A percentile compares a stretch with the other conserved stretches of the same genome.
phyloP scores from a whole-genome alignment of 2,113 vertebrate genomes.

The Piaya cayana region DNA sequence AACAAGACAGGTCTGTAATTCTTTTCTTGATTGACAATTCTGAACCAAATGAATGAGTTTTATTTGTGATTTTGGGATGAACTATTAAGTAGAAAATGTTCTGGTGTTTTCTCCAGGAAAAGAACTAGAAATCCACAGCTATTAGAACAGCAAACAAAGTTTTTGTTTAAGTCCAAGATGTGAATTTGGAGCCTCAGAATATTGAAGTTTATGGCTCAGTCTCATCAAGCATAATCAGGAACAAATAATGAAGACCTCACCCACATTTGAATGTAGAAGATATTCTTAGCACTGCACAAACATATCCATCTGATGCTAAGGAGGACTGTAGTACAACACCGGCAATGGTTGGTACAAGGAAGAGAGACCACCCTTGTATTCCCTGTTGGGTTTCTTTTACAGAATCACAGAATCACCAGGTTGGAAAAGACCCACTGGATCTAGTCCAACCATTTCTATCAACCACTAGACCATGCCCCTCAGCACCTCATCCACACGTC shows the following conservation, averaged over 20 bases:
- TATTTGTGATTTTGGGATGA: conserved; percentile 4
- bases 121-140: neutral
- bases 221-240: neutral
- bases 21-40: conserved; percentile 45
- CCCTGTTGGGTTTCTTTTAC: neutral
- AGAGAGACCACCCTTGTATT: neutral
- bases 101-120: neutral
- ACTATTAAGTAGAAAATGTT: conserved; percentile 11
- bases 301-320: neutral
- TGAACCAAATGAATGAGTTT: conserved; percentile 22
- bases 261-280: neutral
- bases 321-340: neutral
- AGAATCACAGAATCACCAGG: too few species aligned
- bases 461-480: too few species aligned
- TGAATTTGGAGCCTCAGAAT: neutral
- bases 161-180: neutral
- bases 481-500: too few species aligned
- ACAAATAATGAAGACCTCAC: neutral
- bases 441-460: too few species aligned
- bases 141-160: neutral
- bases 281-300: neutral
- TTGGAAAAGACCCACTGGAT: too few species aligned
- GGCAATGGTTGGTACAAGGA: neutral
- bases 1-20: conserved; percentile 49
- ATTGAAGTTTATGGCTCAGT: neutral